Conservation (phyloP, 2,113 vertebrate species). For the Oncorhynchus mykiss region DNA sequence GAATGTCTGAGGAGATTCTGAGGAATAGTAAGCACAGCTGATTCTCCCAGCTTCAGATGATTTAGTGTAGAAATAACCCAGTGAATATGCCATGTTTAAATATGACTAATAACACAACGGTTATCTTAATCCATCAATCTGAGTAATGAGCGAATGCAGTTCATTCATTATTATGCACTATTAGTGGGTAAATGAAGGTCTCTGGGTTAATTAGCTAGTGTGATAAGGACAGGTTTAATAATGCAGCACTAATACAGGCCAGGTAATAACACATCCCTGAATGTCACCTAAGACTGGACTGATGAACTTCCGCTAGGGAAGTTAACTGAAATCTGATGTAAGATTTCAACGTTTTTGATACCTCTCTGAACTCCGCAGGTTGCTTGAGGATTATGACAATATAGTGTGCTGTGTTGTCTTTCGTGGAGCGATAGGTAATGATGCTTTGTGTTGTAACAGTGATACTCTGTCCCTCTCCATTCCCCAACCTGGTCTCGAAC, state of each 20-base stretch:
- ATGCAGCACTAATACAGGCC: conserved; percentile 67
- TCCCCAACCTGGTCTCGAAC: no score
- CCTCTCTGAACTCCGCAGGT: background rate
- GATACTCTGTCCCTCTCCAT: no score
- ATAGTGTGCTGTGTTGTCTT: no score
- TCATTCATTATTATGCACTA: conserved; percentile 74
- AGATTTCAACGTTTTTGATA: no score
- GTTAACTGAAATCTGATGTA: background rate
- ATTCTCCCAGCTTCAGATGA: background rate
- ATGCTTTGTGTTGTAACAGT: no score
- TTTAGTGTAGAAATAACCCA: background rate
- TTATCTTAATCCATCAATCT: conserved; percentile 73
- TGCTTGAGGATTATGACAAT: background rate
- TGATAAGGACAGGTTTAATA: conserved; percentile 72
- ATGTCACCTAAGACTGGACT: conserved; percentile 41
- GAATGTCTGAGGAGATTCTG: background rate
- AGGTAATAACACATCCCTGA: conserved; percentile 65
- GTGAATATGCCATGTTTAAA: conserved; percentile 61
- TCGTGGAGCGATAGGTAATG: no score
- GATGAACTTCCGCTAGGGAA: conserved; percentile 13
- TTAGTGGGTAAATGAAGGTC: conserved; percentile 72
- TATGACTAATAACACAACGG: conserved; percentile 61
- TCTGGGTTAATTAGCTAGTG: conserved; percentile 75
- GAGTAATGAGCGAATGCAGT: conserved; percentile 68
- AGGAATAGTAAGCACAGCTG: background rate